phyloP scores from a whole-genome alignment of 2,797 vertebrate genomes.

The Poecilia velifera region DNA sequence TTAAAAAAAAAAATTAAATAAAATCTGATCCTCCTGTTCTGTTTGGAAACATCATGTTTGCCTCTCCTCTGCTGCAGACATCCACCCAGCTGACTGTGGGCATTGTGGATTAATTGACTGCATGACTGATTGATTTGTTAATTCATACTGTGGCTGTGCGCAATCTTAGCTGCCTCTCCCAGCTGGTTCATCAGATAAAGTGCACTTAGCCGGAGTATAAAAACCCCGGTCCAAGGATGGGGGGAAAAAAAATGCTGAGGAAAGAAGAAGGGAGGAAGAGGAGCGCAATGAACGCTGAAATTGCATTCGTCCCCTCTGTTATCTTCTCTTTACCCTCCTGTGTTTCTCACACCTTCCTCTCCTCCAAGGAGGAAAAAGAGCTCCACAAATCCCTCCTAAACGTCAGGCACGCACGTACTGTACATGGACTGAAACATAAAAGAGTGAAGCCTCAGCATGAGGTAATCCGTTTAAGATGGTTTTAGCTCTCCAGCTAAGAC shows the following conservation, averaged over 20 bases:
- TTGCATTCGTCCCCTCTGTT: slow-evolving; percentile 42
- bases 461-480: slow-evolving; percentile 54
- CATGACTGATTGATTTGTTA: slow-evolving; percentile 70
- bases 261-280: slow-evolving; percentile 15
- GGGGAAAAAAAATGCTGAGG: slow-evolving; percentile 25
- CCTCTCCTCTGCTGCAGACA: slow-evolving; percentile 53
- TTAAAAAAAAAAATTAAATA: too few species aligned
- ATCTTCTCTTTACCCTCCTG: slow-evolving; percentile 39
- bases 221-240: slow-evolving; percentile 51
- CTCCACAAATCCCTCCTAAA: slow-evolving; percentile 6
- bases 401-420: slow-evolving; percentile 4
- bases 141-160: slow-evolving; percentile 64
- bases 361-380: slow-evolving; percentile 27
- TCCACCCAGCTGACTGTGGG: slow-evolving; percentile 46
- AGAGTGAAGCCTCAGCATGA: slow-evolving; percentile 19
- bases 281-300: slow-evolving; percentile 36
- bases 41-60: slow-evolving; percentile 12
- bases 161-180: slow-evolving; percentile 51
- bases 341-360: slow-evolving; percentile 44
- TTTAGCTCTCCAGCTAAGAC: slow-evolving; percentile 30
- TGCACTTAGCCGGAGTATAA: slow-evolving; percentile 73
- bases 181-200: slow-evolving; percentile 74
- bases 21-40: slow-evolving; percentile 22
- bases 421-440: slow-evolving; percentile 10
- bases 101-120: slow-evolving; percentile 62